phyloP scores from a whole-genome alignment of 2,113 vertebrate genomes.

The Etheostoma spectabile region DNA sequence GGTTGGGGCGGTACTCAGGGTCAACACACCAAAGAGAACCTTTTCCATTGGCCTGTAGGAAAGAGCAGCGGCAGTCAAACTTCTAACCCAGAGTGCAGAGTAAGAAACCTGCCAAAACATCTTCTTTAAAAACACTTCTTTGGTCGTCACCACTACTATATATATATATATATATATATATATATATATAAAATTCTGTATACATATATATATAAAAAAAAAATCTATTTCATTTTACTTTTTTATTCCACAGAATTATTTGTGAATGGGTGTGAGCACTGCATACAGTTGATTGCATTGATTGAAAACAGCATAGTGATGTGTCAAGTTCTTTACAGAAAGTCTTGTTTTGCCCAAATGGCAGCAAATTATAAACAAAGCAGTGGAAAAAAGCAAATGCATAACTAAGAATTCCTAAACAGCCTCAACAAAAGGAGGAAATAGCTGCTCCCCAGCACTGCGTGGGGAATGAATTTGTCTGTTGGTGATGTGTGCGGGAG shows the following conservation, averaged over 20 bases:
- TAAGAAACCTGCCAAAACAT: neutral
- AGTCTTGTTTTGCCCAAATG: conserved; percentile 1
- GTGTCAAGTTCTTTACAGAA: neutral
- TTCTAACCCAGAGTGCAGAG: neutral
- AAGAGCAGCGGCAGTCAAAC: conserved; percentile 33
- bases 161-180: too few relatives aligned
- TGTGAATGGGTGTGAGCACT: neutral
- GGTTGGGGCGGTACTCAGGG: conserved; percentile 96
- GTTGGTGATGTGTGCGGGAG: conserved; percentile 55
- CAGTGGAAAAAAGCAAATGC: neutral
- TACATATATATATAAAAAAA: too few relatives aligned
- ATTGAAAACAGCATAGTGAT: neutral
- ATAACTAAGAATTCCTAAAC: conserved; percentile 31
- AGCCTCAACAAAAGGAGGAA: conserved; percentile 41
- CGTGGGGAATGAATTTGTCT: conserved; percentile 48
- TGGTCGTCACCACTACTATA: neutral
- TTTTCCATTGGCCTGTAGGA: conserved; percentile 96
- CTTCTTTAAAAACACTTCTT: neutral
- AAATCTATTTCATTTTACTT: too few relatives aligned
- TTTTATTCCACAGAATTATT: too few relatives aligned
- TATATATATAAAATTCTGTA: too few relatives aligned
- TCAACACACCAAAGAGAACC: conserved; percentile 99
- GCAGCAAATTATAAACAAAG: neutral
- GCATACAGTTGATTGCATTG: neutral
- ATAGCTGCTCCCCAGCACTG: conserved; percentile 21